These are phyloP conservation scores for Osmoderma eremita DNA, from an alignment of 2,888 invertebrate species.

Conservation along the genomic window DNA sequence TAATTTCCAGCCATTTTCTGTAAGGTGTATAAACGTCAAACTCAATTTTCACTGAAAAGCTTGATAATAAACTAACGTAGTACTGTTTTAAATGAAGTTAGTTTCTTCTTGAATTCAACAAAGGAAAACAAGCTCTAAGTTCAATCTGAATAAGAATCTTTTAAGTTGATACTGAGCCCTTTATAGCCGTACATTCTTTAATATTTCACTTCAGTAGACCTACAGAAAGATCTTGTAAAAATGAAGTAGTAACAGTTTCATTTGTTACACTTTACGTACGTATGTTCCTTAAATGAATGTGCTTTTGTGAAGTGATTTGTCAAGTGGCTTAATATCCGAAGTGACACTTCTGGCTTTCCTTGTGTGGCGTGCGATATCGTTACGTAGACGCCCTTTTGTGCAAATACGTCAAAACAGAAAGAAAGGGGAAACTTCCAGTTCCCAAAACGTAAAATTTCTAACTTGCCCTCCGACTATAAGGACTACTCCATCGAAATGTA, in stretches of 20 bases:
- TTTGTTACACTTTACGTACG: conserved; percentile 15
- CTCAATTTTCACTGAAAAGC: too few species aligned
- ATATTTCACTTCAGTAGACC: neutral
- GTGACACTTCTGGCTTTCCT: conserved; percentile 55
- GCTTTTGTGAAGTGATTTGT: conserved; percentile 59
- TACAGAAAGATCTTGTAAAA: conserved; percentile 3
- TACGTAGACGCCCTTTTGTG: conserved; percentile 11
- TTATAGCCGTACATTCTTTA: neutral
- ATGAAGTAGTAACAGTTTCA: conserved; percentile 9
- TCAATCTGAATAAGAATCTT: neutral
- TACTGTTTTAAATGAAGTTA: too few species aligned
- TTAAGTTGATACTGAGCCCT: neutral
- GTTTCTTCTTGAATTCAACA: too few species aligned
- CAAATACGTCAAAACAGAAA: neutral
- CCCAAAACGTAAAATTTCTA: neutral
- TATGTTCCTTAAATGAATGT: conserved; percentile 49
- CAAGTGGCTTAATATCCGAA: conserved; percentile 58
- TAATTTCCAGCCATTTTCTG: too few species aligned
- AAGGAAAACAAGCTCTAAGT: neutral
- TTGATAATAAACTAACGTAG: too few species aligned
- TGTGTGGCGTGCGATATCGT: conserved; percentile 48
- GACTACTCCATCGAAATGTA: conserved; percentile 53
- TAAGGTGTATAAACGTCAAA: too few species aligned
- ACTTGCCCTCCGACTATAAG: conserved; percentile 15
- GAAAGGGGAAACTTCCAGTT: neutral